Base-by-base conservation (phyloP, 1,140 invertebrate species). In the Chironomus striatipennis region DNA sequence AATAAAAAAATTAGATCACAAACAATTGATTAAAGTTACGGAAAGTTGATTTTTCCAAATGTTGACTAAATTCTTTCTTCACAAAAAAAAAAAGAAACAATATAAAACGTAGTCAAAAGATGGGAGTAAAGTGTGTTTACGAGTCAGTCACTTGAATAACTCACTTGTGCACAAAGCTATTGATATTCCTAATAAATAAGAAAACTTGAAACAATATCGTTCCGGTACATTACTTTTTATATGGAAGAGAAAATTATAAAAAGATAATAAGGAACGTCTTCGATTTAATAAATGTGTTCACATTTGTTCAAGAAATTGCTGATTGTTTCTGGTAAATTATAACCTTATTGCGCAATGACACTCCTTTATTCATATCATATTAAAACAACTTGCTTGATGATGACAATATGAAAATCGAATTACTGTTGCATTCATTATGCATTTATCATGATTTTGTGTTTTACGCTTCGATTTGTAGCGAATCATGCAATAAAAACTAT, bases 211-310 rank as follows among this genome's bases (percentile, higher is more conserved):
- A 21, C 65, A 70, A 70, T 21, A 70, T 20, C 20, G 65, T 70
- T 70, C 65, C 20, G 65, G 65, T 20, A 70, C 65, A 70, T 70
- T 70, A 70, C 17, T 70, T 20, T 18, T 20, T 70, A n/a, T 20
- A 6, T 18, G 9, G 9, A 18, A 70, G 20, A 20, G 17, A 18
- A n/a, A 70, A 70, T 70, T 57, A n/a, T 8, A 57, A n/a, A 57
- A 57, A 57, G 18, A n/a, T 7, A 70, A 20, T 18, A 17, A 70
- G 65, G 65, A 70, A 70, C 65, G 65, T 70, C 65, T 70, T 70
- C 65, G 65, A 70, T 70, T 20, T 70, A 21, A 70, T 57, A 57
- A 57, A 57, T 57, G 47, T 57, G 47, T 15, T 12, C 47, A 57
- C 47, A 57, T 57, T 57, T 57, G 24, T 57, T 57, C 47, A 57